These are phyloP conservation scores for Acronicta leporina DNA, from an alignment of 2,888 invertebrate species.

Conservation along the genomic window DNA sequence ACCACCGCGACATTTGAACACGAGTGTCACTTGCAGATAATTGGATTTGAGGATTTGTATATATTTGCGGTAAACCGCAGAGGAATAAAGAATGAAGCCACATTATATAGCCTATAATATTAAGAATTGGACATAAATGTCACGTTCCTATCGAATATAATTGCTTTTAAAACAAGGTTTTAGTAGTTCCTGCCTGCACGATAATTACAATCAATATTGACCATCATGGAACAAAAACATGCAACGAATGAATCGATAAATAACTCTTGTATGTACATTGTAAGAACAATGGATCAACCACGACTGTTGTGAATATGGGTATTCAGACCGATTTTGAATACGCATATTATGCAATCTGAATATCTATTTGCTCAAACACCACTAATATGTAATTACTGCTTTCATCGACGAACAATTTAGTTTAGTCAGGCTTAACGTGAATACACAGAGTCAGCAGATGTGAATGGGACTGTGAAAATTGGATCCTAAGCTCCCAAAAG, in stretches of 20 bases:
- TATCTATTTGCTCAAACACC: not conserved
- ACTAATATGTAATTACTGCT: not conserved
- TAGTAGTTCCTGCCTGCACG: no score
- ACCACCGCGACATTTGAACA: not conserved
- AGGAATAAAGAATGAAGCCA: not conserved
- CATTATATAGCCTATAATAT: no score
- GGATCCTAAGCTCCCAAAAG: not conserved
- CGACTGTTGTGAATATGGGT: not conserved
- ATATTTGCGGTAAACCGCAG: conserved; percentile 3
- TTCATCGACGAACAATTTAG: not conserved
- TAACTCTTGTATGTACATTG: not conserved
- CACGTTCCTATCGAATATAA: no score
- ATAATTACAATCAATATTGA: no score
- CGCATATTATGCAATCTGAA: not conserved
- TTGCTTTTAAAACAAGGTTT: no score
- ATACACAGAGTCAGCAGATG: not conserved
- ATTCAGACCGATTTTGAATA: not conserved
- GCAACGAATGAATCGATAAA: not conserved
- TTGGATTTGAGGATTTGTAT: conserved; percentile 19
- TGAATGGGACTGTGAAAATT: not conserved
- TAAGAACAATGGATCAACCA: not conserved
- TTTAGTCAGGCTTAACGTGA: not conserved
- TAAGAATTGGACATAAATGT: no score
- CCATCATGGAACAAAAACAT: no score
- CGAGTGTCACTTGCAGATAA: conserved; percentile 7